Evolutionary conservation across 37 sponge, comb jelly and placozoan genomes (phyloP).

Genomic region (Aplysina aerophoba): DNA sequence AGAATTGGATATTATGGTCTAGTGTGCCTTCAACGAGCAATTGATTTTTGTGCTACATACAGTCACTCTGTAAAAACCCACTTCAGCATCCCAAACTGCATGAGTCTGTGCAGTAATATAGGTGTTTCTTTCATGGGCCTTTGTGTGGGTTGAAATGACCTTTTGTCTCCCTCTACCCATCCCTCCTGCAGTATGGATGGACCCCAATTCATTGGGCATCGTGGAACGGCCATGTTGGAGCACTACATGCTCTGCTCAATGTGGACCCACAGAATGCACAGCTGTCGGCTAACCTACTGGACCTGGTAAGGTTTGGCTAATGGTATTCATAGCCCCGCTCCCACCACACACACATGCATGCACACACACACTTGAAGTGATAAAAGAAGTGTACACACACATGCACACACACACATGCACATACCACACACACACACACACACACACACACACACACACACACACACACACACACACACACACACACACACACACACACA

Average conservation of each 20-base stretch:
- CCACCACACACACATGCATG: no score
- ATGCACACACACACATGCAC: no score
- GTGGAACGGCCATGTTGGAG: constrained; percentile 61
- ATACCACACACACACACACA: no score
- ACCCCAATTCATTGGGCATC: constrained; percentile 77
- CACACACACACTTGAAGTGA: no score
- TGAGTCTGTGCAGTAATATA: background rate
- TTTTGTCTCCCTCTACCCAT: background rate
- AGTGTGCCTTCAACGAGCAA: background rate
- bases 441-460: no score
- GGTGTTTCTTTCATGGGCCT: background rate
- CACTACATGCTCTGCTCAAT: constrained; percentile 49
- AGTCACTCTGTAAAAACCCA: background rate
- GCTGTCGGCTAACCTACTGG: background rate
- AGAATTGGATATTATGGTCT: no score
- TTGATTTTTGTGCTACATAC: background rate
- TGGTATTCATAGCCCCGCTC: background rate
- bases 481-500: no score
- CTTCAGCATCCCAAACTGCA: background rate
- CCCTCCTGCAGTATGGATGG: constrained; percentile 68
- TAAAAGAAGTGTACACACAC: no score
- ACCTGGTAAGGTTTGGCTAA: constrained; percentile 6
- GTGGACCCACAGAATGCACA: constrained; percentile 13
- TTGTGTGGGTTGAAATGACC: background rate
- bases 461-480: no score